Conservation (phyloP, 2,113 vertebrate species). For the Sciurus niger region DNA sequence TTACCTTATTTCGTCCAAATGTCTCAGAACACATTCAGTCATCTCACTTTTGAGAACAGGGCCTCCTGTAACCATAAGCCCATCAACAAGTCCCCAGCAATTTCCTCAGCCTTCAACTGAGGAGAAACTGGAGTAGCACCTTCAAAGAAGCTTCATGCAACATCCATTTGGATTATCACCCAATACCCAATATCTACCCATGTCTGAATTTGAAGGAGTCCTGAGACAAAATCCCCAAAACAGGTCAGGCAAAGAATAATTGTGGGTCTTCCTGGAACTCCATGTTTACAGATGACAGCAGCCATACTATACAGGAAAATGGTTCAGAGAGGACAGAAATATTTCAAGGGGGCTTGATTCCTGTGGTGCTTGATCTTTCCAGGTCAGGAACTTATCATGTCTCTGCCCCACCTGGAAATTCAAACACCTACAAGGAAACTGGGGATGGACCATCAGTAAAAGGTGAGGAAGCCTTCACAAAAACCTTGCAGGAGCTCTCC, state of each 20-base stretch:
- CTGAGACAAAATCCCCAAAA: accelerated
- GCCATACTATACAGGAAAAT: accelerated
- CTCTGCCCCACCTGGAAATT: too few relatives aligned
- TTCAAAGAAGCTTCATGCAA: neutral
- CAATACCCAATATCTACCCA: too few relatives aligned
- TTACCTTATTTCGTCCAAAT: neutral
- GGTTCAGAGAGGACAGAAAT: neutral
- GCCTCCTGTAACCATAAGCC: neutral
- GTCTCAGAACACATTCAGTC: neutral
- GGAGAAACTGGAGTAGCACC: neutral
- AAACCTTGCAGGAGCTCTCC: neutral
- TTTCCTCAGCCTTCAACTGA: accelerated
- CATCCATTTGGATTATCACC: too few relatives aligned
- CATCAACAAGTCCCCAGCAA: neutral
- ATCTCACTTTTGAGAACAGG: too few relatives aligned
- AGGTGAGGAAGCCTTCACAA: accelerated
- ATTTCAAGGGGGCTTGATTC: accelerated
- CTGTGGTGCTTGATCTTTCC: accelerated
- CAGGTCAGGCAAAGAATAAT: neutral
- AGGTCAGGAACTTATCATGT: neutral
- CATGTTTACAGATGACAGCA: neutral
- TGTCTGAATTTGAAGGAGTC: neutral
- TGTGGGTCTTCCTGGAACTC: neutral
- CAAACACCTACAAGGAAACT: neutral
- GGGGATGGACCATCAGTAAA: accelerated